Percentiles rank a stretch among this genome's conserved stretches.
Evolutionary conservation across 2,113 vertebrate genomes (phyloP).

Genomic region (Herpailurus yagouaroundi): DNA sequence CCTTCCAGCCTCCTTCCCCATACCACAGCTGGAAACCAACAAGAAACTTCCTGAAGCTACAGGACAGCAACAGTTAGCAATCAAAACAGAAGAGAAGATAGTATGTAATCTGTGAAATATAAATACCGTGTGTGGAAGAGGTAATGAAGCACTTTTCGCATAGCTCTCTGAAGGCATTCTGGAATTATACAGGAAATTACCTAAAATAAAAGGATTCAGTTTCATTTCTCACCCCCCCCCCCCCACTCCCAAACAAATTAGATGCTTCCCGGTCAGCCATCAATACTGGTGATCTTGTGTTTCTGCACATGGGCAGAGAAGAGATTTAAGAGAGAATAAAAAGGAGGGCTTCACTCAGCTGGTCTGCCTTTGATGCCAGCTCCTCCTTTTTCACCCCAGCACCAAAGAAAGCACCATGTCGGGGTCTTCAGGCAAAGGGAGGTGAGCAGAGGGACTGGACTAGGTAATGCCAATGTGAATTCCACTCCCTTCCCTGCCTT

Average conservation of each 20-base stretch:
- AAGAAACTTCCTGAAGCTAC: background rate
- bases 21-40: background rate
- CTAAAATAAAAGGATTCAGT: conserved; percentile 79
- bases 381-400: background rate
- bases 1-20: background rate
- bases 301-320: background rate
- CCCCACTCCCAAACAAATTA: background rate
- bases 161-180: conserved; percentile 84
- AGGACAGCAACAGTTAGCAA: background rate
- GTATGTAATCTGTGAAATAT: background rate
- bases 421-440: background rate
- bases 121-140: conserved; percentile 93
- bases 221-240: background rate
- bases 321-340: background rate
- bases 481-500: background rate
- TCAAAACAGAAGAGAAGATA: background rate
- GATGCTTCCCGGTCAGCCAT: background rate
- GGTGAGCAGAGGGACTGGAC: background rate
- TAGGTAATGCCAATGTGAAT: background rate
- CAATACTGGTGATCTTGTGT: too few species aligned
- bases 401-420: background rate
- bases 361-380: background rate
- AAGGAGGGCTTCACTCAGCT: background rate
- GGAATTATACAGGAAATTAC: conserved; percentile 86
- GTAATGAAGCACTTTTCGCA: conserved; percentile 83